Evolutionary conservation across 2,797 vertebrate genomes (phyloP).

Genomic region (Rhodeus uyekii): DNA sequence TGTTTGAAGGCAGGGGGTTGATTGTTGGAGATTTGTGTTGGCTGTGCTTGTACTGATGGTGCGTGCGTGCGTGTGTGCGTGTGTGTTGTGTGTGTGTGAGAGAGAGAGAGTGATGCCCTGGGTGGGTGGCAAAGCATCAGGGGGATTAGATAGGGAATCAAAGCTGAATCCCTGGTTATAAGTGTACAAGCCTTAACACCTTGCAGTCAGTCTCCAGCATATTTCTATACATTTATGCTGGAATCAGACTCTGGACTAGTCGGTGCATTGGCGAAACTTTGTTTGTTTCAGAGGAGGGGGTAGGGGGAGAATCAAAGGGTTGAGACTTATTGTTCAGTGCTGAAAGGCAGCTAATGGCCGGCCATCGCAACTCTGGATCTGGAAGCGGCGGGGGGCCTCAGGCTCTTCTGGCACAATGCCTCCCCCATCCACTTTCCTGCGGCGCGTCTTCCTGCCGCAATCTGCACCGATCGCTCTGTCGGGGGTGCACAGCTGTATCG

Average conservation of each 20-base stretch:
- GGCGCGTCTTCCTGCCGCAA: constrained; percentile 82
- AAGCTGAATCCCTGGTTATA: background rate
- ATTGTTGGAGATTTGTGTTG: constrained; percentile 55
- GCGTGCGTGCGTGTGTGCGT: constrained; percentile 23
- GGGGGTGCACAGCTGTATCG: constrained; percentile 70
- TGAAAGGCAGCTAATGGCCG: constrained; percentile 85
- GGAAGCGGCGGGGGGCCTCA: constrained; percentile 77
- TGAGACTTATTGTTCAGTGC: constrained; percentile 79
- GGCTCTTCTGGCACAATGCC: constrained; percentile 73
- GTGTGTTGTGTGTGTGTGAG: background rate
- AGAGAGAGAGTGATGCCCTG: constrained; percentile 44
- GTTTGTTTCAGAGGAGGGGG: constrained; percentile 70
- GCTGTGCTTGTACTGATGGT: constrained; percentile 18
- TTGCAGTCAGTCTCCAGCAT: background rate
- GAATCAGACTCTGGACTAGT: background rate
- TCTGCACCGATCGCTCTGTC: constrained; percentile 69
- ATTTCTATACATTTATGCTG: background rate
- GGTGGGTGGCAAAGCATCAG: constrained; percentile 16
- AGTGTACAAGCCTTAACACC: background rate
- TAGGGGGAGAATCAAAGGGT: constrained; percentile 77
- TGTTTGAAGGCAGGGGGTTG: constrained; percentile 53
- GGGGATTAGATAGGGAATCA: constrained; percentile 30
- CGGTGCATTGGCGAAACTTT: constrained; percentile 68
- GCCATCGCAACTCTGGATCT: constrained; percentile 81
- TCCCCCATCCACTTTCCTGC: constrained; percentile 72